Evolutionary conservation across 2,113 vertebrate species (phyloP), one percentile per base, ranked within the genome.

Genomic region (Calypte anna): DNA sequence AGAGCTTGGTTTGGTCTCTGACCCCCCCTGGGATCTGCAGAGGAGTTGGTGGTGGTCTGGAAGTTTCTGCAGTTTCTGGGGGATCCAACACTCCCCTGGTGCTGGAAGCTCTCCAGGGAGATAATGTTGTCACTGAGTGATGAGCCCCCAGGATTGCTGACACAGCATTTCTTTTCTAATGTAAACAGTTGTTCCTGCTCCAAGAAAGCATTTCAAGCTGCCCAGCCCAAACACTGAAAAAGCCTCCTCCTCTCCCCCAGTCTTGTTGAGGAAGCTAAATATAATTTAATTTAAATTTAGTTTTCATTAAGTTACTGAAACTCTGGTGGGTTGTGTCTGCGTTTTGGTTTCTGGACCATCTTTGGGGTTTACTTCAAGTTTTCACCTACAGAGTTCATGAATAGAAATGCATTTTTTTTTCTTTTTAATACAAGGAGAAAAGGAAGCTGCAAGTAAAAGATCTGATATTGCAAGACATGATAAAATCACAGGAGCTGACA

Each of bases 71-170:
- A 0, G 0, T 16, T 54, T 53, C 28, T 25, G 87, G 79, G 77
- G 75, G 94, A 77, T 91, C 73, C 68, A 75, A 19, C 68, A 5
- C 76, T 55, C 6, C 82, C 20, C 21, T 43, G 76, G 88, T 46
- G 2, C 72, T 82, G 93, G 69, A 67, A 75, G 66, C 66, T 75
- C 66, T 90, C 43, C 82, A 58, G 43, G 62, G 54, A 90, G 82
- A 88, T 81, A 55, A 76, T 43, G 82, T 82, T 93, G 91, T 22
- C 76, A n/a, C 78, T 59, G 94, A 85, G 75, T 0, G 38, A 91
- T 86, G 93, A 94, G 91, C 91, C 86, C 64, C 2, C 33, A 8
- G 74, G 44, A 31, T 58, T 73, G 95, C 95, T 97, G 93, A 91
- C 72, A 63, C 90, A 67, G 96, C 82, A 3, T 9, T 74, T 24